phyloP scores from a whole-genome alignment of 2,888 invertebrate species.

The Mellilla xanthometata region DNA sequence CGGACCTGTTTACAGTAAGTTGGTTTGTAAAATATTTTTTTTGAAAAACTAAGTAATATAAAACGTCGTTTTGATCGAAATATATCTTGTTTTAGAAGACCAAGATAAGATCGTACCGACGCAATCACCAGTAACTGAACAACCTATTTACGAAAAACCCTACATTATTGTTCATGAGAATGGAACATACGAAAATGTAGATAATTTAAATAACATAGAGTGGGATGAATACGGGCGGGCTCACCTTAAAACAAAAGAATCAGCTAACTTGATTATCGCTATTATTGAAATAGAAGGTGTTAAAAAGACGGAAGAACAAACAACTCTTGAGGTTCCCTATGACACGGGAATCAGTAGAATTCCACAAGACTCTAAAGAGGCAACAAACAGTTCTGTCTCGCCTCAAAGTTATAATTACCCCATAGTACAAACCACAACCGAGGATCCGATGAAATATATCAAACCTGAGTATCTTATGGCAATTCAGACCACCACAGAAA shows the following conservation, averaged over 20 bases:
- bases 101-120: constrained; percentile 26
- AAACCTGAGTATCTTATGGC: constrained; percentile 15
- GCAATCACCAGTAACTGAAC: not conserved
- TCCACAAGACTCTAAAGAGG: constrained; percentile 1
- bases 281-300: constrained; percentile 10
- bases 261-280: not conserved
- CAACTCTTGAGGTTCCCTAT: not conserved
- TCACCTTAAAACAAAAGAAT: constrained; percentile 7
- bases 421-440: not conserved
- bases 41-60: not conserved
- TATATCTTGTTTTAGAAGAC: constrained; percentile 14
- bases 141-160: constrained; percentile 28
- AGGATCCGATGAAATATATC: constrained; percentile 9
- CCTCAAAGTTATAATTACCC: not conserved
- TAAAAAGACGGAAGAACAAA: not conserved
- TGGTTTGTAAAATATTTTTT: not conserved
- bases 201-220: constrained; percentile 38
- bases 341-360: constrained; percentile 11
- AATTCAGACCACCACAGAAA: constrained; percentile 8
- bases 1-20: constrained; percentile 3
- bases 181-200: constrained; percentile 47
- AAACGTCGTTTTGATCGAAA: not conserved
- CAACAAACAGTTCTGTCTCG: not conserved
- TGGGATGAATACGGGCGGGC: constrained; percentile 5
- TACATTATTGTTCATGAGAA: constrained; percentile 49